Base-by-base conservation (phyloP, 2,797 vertebrate genomes). In the Clamator glandarius region DNA sequence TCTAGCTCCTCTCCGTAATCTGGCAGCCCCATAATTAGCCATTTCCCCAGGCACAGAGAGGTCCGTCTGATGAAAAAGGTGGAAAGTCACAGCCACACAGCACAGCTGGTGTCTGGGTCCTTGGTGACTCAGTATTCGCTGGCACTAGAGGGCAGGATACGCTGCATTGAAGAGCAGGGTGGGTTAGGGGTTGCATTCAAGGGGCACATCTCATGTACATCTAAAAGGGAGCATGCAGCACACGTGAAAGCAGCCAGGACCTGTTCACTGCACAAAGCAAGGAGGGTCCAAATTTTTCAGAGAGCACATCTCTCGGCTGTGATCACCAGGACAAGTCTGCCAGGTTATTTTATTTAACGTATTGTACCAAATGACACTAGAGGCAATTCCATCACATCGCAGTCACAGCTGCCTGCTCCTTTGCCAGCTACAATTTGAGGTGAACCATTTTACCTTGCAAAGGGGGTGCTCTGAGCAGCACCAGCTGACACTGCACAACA, bases 91-190 rank as follows among this genome's bases (percentile, higher is more conserved):
- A 54, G 62, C 21, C 80, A 18, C 54, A 28, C 33, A 41, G 33
- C 36, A 15, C 10, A 28, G 28, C 10, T 33, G 44, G 39, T 35
- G 41, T 14, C 46, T 20, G 39, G 28, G 24, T 35, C 80, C 39
- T 15, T 80, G 87, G 92, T 95, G 92, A 87, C 82, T 94, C 90
- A 85, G 89, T 87, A 89, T 55, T 63, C 69, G 48, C 79, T 68
- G 87, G 93, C 91, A 91, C 93, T 94, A 93, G 93, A 92, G 93
- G 93, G 95, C 94, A 88, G 91, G 74, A 80, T 12, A 35, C 48
- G 13, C 64, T 69, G 7, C 5, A 7, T 19, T 39, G 52, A 70
- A 57, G 44, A 42, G 4, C 7, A 6, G 18, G 15, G 17, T 25
- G 66, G 35, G 23, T 12, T 6, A 15, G 54, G 48, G 57, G 39